Conservation (phyloP, 2,797 vertebrate genomes). For the Clarias pachynema region DNA sequence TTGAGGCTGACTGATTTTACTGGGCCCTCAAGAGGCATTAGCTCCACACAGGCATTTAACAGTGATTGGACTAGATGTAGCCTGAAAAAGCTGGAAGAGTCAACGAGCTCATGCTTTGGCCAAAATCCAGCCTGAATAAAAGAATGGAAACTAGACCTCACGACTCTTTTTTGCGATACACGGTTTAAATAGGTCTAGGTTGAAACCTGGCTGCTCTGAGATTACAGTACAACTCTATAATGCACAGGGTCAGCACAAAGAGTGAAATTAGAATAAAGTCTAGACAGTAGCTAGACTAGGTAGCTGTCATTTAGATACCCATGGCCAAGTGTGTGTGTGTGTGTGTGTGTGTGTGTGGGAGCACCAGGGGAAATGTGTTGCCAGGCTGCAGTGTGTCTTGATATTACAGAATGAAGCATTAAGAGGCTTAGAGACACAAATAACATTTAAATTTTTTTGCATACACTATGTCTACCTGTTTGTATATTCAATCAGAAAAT, state of each 20-base stretch:
- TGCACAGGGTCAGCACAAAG: conserved; percentile 11
- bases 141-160: neutral
- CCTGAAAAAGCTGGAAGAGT: conserved; percentile 23
- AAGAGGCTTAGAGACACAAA: conserved; percentile 54
- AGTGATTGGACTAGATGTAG: conserved; percentile 26
- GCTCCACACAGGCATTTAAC: conserved; percentile 23
- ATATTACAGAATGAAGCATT: conserved; percentile 57
- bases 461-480: neutral
- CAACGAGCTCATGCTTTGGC: conserved; percentile 26
- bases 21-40: conserved; percentile 31
- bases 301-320: conserved; percentile 22
- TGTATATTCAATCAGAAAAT: neutral
- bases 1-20: conserved; percentile 40
- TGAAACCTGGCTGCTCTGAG: conserved; percentile 18
- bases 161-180: neutral
- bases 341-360: neutral
- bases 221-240: conserved; percentile 22
- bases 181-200: conserved; percentile 4
- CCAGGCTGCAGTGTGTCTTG: conserved; percentile 33
- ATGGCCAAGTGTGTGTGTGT: conserved; percentile 17
- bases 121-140: conserved; percentile 22
- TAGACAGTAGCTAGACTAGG: conserved; percentile 37
- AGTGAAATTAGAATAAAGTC: conserved; percentile 42
- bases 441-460: conserved; percentile 32
- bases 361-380: conserved; percentile 16